Evolutionary conservation across 1,140 invertebrate species (phyloP).

Genomic region (Sinonovacula constricta): DNA sequence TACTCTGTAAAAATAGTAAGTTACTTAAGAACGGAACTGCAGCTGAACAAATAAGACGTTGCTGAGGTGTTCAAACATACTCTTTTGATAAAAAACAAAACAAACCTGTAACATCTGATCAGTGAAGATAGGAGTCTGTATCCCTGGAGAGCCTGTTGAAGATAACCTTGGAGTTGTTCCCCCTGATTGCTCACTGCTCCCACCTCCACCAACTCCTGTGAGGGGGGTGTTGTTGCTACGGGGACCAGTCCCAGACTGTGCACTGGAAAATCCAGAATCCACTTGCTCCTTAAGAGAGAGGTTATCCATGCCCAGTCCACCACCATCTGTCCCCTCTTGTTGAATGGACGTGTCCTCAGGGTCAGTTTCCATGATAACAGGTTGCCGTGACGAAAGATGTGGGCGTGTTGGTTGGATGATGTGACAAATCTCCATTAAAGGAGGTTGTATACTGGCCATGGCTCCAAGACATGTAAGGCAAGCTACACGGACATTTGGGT

Average conservation of each 20-base stretch:
- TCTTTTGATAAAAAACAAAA: no score
- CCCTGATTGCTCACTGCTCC: conserved; percentile 40
- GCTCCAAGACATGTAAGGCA: conserved; percentile 88
- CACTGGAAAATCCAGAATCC: no score
- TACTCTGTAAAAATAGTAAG: no score
- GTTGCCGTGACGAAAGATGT: conserved; percentile 33
- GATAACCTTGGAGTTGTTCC: conserved; percentile 52
- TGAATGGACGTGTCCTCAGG: no score
- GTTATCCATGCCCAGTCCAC: no score
- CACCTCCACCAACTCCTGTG: no score
- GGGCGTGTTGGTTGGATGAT: conserved; percentile 69
- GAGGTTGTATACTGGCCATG: conserved; percentile 84
- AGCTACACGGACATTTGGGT: conserved; percentile 87
- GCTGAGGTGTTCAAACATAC: no score
- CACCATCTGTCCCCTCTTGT: background rate
- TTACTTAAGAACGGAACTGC: no score
- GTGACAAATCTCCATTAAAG: conserved; percentile 80
- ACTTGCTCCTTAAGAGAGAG: no score
- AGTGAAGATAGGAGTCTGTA: conserved; percentile 67
- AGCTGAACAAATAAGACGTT: no score
- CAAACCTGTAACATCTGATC: conserved; percentile 64
- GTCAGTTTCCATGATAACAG: conserved; percentile 16
- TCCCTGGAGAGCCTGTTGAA: conserved; percentile 56
- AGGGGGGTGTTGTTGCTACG: no score
- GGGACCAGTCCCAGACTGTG: no score